Evolutionary conservation across 2,113 vertebrate genomes (phyloP).

Genomic region (Actinemys pallida): DNA sequence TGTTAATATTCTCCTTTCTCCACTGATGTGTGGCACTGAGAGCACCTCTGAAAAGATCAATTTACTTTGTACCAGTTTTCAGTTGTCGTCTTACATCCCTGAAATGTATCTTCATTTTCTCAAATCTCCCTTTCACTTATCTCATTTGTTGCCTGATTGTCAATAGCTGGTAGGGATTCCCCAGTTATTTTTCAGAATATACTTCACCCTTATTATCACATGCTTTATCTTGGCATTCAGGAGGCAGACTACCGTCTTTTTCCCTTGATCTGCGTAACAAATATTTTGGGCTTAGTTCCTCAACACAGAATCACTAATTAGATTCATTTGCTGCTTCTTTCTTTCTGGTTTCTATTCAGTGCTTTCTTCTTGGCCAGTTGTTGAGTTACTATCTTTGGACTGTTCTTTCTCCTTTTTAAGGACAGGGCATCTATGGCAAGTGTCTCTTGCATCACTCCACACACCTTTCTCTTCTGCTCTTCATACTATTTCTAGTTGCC

Average conservation of each 20-base stretch:
- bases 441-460: background rate
- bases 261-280: background rate
- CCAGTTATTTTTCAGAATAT: background rate
- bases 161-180: background rate
- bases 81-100: background rate
- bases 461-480: constrained; percentile 15
- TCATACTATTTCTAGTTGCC: background rate
- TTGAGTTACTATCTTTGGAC: background rate
- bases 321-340: background rate
- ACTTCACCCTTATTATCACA: background rate
- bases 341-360: constrained; percentile 18
- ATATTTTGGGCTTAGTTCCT: background rate
- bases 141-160: background rate
- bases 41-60: background rate
- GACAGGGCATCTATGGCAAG: background rate
- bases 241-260: constrained; percentile 6
- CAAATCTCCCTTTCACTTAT: background rate
- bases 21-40: background rate
- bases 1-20: background rate
- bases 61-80: background rate
- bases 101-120: background rate
- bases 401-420: constrained; percentile 10
- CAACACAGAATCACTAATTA: background rate
- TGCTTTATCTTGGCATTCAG: constrained; percentile 22
- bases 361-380: background rate